Evolutionary conservation across 2,888 invertebrate species (phyloP), one percentile per base, ranked within the genome.

Genomic region (Lochmaea capreae): DNA sequence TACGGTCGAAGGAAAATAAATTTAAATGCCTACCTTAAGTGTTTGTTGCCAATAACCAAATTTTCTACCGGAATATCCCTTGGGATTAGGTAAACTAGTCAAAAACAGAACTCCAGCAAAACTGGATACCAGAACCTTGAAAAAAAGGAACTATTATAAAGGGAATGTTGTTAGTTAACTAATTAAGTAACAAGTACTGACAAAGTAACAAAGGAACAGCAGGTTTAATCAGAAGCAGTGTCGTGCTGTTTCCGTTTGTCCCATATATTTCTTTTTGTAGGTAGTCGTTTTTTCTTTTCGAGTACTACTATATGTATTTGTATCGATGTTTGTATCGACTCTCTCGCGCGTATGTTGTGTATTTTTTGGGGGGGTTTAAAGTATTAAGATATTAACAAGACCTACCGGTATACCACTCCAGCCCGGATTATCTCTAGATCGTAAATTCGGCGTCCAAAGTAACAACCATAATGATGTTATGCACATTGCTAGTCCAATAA

Each of bases 391-490:
- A 26, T 33, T 33, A 33, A 33, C 5, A 33, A 33, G 33, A 81
- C 87, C 88, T 86, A 92, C 92, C 77, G 91, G 90, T 81, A 91
- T 85, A 54, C 90, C 92, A 81, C 92, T 91, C 90, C 92, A 91
- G 80, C 90, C 91, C 1, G 92, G 92, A 86, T 91, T 91, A 80
- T 92, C 90, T 76, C 88, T 86, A 71, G 89, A 84, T 69, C 89
- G 87, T 22, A 92, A 87, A 83, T 89, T 89, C 8, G 92, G 92
- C 16, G 91, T 88, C 88, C 91, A 90, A 33, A 91, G 80, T 18
- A 91, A 85, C 75, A 91, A 87, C 90, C 91, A 92, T 63, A 90
- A 84, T 0, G 91, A 89, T 67, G 92, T 80, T 22, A 89, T 87
- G 67, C 89, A 88, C 68, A 92, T 85, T 62, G 89, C 86, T 18